Conservation (phyloP, 2,888 invertebrate genomes). For the Drosophila hamatofila region DNA sequence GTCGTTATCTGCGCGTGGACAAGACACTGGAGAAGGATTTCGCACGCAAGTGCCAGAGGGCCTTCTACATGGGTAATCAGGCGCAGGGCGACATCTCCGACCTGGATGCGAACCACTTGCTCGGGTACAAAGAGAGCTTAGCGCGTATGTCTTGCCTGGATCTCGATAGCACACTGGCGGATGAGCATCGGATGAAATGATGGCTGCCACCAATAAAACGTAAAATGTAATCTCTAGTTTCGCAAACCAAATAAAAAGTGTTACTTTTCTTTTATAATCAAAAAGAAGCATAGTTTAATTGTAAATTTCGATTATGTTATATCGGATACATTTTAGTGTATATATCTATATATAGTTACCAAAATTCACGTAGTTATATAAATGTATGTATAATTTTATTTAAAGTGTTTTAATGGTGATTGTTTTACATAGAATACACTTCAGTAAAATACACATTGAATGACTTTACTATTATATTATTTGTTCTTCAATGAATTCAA, state of each 20-base stretch:
- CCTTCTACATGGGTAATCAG: not conserved
- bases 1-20: not conserved
- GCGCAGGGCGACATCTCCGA: not conserved
- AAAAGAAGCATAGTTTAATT: slow-evolving; percentile 8
- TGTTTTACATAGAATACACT: slow-evolving; percentile 40
- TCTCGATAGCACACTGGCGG: slow-evolving; percentile 9
- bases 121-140: slow-evolving; percentile 15
- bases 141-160: slow-evolving; percentile 2
- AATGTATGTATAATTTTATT: slow-evolving; percentile 39
- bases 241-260: not conserved
- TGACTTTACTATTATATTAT: slow-evolving; percentile 1
- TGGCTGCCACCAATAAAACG: slow-evolving; percentile 16
- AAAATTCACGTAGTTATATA: slow-evolving; percentile 26
- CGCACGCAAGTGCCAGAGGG: not conserved
- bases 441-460: slow-evolving; percentile 38
- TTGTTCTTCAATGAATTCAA: slow-evolving; percentile 31
- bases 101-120: not conserved
- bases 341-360: slow-evolving; percentile 6
- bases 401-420: slow-evolving; percentile 30
- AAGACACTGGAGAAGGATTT: not conserved
- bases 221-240: not conserved
- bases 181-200: slow-evolving; percentile 20
- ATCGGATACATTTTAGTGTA: not conserved
- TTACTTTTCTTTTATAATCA: not conserved
- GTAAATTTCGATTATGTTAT: not conserved